These are phyloP conservation scores for Gymnothorax javanicus DNA, from an alignment of 2,797 vertebrate species.

Conservation along the genomic window DNA sequence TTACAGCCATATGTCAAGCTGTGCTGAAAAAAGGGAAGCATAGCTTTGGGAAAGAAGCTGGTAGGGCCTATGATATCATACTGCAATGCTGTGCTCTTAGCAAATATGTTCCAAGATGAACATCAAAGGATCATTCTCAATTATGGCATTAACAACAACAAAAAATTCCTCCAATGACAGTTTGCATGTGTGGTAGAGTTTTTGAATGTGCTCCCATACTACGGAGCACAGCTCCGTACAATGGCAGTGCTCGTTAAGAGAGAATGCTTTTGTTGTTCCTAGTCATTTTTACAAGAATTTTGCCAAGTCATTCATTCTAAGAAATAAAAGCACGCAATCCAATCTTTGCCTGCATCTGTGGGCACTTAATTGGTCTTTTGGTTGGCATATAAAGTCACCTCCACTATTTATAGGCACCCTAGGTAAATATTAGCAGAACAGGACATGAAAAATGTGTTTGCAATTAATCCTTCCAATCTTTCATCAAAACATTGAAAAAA, in stretches of 20 bases:
- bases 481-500: too few relatives aligned
- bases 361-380: constrained; percentile 10
- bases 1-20: neutral
- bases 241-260: constrained; percentile 35
- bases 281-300: constrained; percentile 33
- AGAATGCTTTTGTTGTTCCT: constrained; percentile 36
- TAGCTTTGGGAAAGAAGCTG: neutral
- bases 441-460: neutral
- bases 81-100: neutral
- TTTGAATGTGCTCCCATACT: constrained; percentile 8
- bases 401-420: too few relatives aligned
- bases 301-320: constrained; percentile 33
- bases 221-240: constrained; percentile 20
- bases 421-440: too few relatives aligned
- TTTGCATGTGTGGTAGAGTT: neutral
- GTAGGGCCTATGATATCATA: neutral
- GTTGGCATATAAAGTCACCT: too few relatives aligned
- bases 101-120: neutral
- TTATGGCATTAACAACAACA: neutral
- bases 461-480: too few relatives aligned
- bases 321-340: constrained; percentile 41
- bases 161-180: neutral
- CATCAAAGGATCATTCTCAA: neutral
- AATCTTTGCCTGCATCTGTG: constrained; percentile 44
- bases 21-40: neutral